phyloP scores from a whole-genome alignment of 2,888 invertebrate genomes.

The Pyrrhosoma nymphula region DNA sequence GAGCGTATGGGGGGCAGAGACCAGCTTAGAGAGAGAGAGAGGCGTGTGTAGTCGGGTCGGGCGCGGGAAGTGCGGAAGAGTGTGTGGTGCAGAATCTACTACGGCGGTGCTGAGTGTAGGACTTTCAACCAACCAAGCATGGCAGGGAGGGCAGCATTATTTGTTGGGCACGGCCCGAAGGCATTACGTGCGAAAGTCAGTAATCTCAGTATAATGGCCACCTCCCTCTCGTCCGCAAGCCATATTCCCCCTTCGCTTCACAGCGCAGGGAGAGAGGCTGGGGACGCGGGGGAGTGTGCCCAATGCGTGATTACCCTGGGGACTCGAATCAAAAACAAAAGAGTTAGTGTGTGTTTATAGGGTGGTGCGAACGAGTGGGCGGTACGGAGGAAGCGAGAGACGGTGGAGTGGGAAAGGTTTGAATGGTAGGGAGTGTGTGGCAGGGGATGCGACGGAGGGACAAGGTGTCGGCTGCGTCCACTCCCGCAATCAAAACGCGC shows the following conservation, averaged over 20 bases:
- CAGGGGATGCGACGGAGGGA: background rate
- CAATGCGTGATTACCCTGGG: constrained; percentile 56
- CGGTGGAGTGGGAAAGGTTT: background rate
- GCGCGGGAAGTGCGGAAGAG: background rate
- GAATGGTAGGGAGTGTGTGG: background rate
- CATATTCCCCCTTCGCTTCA: background rate
- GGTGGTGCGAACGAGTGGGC: background rate
- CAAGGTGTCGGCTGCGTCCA: background rate
- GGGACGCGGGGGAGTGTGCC: background rate
- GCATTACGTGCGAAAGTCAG: constrained; percentile 60
- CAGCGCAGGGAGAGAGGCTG: background rate
- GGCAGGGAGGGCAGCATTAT: constrained; percentile 5
- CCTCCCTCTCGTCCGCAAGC: background rate
- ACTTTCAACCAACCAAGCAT: background rate
- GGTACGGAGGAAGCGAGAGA: background rate
- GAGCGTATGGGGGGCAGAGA: background rate
- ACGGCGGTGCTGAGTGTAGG: background rate
- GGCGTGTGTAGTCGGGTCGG: background rate
- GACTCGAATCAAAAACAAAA: constrained; percentile 55
- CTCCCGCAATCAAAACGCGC: constrained; percentile 53
- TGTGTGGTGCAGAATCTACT: background rate
- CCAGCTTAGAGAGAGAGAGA: background rate
- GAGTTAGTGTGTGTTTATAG: background rate
- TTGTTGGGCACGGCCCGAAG: constrained; percentile 56
- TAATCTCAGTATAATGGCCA: constrained; percentile 65